phyloP scores from a whole-genome alignment of 2,113 vertebrate genomes.

The Paedocypris sp. region DNA sequence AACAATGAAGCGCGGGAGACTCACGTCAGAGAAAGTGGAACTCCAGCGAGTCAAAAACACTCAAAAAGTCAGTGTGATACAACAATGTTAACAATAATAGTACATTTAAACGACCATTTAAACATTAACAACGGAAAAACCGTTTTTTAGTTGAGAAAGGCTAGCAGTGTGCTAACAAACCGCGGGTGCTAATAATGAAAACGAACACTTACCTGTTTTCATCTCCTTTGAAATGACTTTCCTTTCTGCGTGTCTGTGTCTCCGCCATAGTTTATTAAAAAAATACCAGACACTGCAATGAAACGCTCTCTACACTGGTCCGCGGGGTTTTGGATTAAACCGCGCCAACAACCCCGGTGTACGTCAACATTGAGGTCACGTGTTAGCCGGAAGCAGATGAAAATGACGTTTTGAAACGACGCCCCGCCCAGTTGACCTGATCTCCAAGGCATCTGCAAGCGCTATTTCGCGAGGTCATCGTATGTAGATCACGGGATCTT shows the following conservation, averaged over 20 bases:
- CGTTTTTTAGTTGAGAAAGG: too few relatives aligned
- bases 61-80: too few relatives aligned
- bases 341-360: conserved; percentile 10
- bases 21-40: too few relatives aligned
- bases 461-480: too few relatives aligned
- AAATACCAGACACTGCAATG: background rate
- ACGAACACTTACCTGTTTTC: conserved; percentile 14
- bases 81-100: too few relatives aligned
- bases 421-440: background rate
- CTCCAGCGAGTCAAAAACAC: too few relatives aligned
- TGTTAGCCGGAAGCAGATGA: background rate
- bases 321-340: conserved; percentile 22
- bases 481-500: background rate
- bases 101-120: too few relatives aligned
- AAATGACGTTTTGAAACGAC: background rate
- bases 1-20: too few relatives aligned
- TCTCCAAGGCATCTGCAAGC: background rate
- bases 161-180: too few relatives aligned
- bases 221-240: background rate
- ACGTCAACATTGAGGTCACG: conserved; percentile 20
- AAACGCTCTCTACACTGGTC: background rate
- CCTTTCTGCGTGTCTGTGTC: background rate
- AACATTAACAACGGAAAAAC: too few relatives aligned
- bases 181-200: too few relatives aligned
- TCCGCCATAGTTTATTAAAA: conserved; percentile 7